Conservation (phyloP, 2,113 vertebrate species). For the Myodes glareolus region DNA sequence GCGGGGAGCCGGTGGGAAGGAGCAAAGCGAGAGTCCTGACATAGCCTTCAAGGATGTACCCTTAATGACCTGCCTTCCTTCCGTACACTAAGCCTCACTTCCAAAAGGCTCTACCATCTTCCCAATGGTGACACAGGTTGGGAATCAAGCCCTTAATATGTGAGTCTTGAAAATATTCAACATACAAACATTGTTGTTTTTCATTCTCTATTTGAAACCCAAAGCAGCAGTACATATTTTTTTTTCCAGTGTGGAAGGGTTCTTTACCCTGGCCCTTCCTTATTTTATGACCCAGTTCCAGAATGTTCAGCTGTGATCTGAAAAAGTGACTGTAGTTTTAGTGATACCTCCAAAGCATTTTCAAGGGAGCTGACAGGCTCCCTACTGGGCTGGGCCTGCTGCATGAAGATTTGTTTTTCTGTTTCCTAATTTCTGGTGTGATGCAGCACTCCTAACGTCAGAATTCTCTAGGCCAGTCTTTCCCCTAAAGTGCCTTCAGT, state of each 20-base stretch:
- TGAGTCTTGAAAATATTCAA: not conserved
- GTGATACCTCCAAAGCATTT: not conserved
- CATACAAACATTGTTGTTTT: too few relatives aligned
- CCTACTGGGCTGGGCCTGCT: not conserved
- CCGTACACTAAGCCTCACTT: not conserved
- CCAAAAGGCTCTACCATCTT: not conserved
- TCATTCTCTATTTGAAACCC: not conserved
- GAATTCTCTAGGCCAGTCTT: conserved; percentile 33
- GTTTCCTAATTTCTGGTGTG: conserved; percentile 47
- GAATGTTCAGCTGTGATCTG: not conserved
- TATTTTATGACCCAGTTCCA: not conserved
- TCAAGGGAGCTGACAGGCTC: not conserved
- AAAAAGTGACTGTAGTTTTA: not conserved
- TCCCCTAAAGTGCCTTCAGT: conserved; percentile 45
- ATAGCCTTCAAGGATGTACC: not conserved
- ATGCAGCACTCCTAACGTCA: not conserved
- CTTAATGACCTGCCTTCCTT: not conserved
- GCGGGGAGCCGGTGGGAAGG: not conserved
- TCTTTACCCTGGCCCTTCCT: not conserved
- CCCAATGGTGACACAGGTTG: too few relatives aligned
- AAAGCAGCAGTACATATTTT: not conserved
- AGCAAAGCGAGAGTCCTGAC: too few relatives aligned
- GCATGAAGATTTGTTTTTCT: conserved; percentile 9
- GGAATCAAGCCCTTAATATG: not conserved
- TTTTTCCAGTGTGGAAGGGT: not conserved